Conservation (phyloP, 2,888 invertebrate species). For the Neoascia interrupta region DNA sequence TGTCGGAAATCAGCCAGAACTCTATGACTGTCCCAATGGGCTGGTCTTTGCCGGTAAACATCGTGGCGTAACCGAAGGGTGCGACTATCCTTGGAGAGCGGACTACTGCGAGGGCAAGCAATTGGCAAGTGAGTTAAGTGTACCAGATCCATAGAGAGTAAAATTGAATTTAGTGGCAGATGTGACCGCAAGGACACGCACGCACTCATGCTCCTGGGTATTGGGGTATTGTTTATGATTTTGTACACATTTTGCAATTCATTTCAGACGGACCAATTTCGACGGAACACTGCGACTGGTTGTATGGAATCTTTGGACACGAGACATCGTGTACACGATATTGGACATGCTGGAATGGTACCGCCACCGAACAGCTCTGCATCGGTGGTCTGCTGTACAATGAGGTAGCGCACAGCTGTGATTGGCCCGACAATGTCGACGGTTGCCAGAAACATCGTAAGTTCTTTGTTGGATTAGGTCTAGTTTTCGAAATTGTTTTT, state of each 20-base stretch:
- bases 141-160: neutral
- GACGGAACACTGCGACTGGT: slow-evolving; percentile 94
- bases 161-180: slow-evolving; percentile 56
- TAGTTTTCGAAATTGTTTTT: slow-evolving; percentile 22
- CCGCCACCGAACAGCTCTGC: slow-evolving; percentile 94
- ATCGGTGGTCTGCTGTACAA: slow-evolving; percentile 95
- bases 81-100: slow-evolving; percentile 94
- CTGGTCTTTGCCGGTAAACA: slow-evolving; percentile 94
- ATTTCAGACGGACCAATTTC: slow-evolving; percentile 88
- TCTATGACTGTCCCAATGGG: slow-evolving; percentile 95
- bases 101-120: slow-evolving; percentile 92
- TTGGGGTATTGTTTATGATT: slow-evolving; percentile 53
- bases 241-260: slow-evolving; percentile 46
- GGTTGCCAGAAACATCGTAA: slow-evolving; percentile 97
- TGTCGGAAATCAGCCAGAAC: slow-evolving; percentile 88
- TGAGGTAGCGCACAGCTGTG: slow-evolving; percentile 93
- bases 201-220: slow-evolving; percentile 4
- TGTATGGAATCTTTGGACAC: slow-evolving; percentile 95
- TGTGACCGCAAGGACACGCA: slow-evolving; percentile 30
- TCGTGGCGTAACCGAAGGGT: slow-evolving; percentile 92
- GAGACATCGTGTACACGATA: slow-evolving; percentile 95
- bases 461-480: slow-evolving; percentile 75
- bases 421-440: slow-evolving; percentile 96
- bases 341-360: slow-evolving; percentile 98
- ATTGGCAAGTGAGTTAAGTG: slow-evolving; percentile 84